A percentile compares a stretch with the other conserved stretches of the same genome.
Evolutionary conservation across 2,113 vertebrate species (phyloP).

Genomic region (Urocynchramus pylzowi): DNA sequence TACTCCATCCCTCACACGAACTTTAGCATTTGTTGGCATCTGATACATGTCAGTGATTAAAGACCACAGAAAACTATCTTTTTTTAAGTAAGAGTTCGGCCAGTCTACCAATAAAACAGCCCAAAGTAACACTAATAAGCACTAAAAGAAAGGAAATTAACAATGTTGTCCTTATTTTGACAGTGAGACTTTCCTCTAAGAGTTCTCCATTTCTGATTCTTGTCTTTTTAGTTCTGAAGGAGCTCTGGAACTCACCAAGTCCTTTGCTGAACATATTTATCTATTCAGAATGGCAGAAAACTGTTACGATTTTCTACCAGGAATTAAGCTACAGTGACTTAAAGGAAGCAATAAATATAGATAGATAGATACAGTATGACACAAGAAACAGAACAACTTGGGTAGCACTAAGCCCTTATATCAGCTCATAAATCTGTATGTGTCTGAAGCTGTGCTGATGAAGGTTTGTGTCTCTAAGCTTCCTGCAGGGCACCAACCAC

Average conservation of each 20-base stretch:
- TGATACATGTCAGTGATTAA: neutral
- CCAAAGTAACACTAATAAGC: neutral
- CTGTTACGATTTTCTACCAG: neutral
- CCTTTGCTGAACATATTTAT: neutral
- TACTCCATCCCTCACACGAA: neutral
- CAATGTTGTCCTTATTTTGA: neutral
- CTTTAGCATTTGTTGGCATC: neutral
- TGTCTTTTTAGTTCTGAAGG: neutral
- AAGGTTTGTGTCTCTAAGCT: accelerated
- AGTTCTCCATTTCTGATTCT: neutral
- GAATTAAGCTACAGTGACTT: neutral
- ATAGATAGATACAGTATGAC: neutral
- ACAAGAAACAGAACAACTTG: neutral
- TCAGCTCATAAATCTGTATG: neutral
- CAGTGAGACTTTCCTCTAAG: neutral
- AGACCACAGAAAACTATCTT: accelerated
- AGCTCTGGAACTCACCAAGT: neutral
- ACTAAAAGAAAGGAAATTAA: neutral
- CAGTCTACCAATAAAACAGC: neutral
- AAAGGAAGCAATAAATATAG: neutral
- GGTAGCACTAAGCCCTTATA: neutral
- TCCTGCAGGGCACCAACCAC: neutral
- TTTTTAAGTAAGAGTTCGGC: neutral
- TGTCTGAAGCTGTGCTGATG: no score
- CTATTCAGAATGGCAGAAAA: neutral